Evolutionary conservation across 2,888 invertebrate species (phyloP), one percentile per base, ranked within the genome.

Genomic region (Phaonia tiefii): DNA sequence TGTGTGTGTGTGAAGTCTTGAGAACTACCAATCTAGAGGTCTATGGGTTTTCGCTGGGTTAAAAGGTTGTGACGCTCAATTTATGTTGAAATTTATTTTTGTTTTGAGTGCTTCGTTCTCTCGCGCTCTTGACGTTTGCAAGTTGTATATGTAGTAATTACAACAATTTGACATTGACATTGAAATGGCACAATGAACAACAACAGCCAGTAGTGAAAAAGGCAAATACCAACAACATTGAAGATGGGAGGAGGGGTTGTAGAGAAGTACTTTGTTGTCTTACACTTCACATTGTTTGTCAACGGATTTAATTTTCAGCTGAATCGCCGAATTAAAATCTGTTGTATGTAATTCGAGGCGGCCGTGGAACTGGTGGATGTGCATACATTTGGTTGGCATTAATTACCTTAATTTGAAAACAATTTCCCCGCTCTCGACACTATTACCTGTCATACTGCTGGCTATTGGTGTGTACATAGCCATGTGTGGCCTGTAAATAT

Each of bases 121-220:
- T 13, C 13, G 10, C 56, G 56, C 56, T 56, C 26, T 26, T 25
- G 13, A 56, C 26, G 1, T 54, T 22, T 54, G 13, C 54, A 54
- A 4, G 54, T 46, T 65, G 13, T 42, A 65, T 25, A n/a, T 25
- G 13, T 65, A 22, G 25, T 54, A 46, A 65, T 65, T 65, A 46
- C 25, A n/a, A 70, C 56, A 51, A 22, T 75, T 69, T 70, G 51
- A 75, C 69, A 75, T 60, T 75, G 63, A 69, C 42, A 63, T 63
- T 75, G 69, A 69, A 69, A 31, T 42, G 31, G 13, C n/a, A 63
- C 39, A 13, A 31, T 37, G 2, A 54, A 54, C 8, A 54, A 22
- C 4, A 42, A 10, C 63, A 17, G 15, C 63, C 22, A 22, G n/a
- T 39, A 39, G 17, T 37, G 22, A 26, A 15, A 17, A 22, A 25